Evolutionary conservation across 2,797 vertebrate species (phyloP).

Genomic region (Lithobates pipiens): DNA sequence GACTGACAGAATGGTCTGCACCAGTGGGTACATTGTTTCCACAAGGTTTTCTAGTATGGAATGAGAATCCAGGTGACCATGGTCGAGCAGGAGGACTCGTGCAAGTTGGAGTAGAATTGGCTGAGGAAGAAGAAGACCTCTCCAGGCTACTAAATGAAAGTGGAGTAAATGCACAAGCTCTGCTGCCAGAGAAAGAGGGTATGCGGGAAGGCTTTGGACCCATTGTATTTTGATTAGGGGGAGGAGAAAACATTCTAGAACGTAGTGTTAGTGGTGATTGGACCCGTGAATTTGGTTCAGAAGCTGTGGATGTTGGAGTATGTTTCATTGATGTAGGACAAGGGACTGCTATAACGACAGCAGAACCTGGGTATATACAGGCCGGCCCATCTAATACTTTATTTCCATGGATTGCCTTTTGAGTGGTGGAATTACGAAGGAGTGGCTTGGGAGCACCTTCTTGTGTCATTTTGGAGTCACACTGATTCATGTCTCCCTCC

Average conservation of each 20-base stretch:
- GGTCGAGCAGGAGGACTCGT: conserved; percentile 76
- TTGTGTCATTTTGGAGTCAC: conserved; percentile 7
- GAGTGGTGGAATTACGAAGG: neutral
- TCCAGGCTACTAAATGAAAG: conserved; percentile 73
- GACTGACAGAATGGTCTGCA: conserved; percentile 67
- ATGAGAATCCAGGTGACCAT: conserved; percentile 68
- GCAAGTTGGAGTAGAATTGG: conserved; percentile 64
- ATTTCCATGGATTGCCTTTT: conserved; percentile 19
- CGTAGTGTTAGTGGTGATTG: conserved; percentile 72
- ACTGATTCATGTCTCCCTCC: conserved; percentile 6
- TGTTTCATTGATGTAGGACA: conserved; percentile 54
- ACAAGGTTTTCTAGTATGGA: conserved; percentile 62
- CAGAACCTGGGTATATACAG: conserved; percentile 42
- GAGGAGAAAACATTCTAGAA: conserved; percentile 61
- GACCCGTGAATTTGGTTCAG: conserved; percentile 82
- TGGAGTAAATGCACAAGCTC: conserved; percentile 73
- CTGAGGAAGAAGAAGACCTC: conserved; percentile 68
- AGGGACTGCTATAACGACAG: conserved; percentile 47
- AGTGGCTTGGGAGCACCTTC: neutral
- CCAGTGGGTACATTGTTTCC: conserved; percentile 66
- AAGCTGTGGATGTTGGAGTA: conserved; percentile 74
- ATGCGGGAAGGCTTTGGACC: conserved; percentile 74
- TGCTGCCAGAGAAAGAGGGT: conserved; percentile 51
- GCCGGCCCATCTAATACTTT: conserved; percentile 25
- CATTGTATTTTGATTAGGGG: conserved; percentile 45